A percentile compares a stretch with the other conserved stretches of the same genome.
phyloP scores from a whole-genome alignment of 2,797 vertebrate species.

The Malacoctenus gilli region DNA sequence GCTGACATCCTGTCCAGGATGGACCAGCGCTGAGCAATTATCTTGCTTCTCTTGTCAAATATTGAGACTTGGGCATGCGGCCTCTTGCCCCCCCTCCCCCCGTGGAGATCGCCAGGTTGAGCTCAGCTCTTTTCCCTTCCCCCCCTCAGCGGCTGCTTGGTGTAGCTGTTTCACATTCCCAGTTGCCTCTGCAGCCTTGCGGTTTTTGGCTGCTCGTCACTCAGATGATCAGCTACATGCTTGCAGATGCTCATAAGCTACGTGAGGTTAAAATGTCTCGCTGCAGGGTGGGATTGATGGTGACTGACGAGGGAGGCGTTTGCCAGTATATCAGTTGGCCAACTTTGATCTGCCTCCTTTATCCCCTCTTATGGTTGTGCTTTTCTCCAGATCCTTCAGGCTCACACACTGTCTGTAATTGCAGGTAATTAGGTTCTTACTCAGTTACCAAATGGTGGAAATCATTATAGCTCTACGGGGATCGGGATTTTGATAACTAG shows the following conservation, averaged over 20 bases:
- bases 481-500: constrained; percentile 43
- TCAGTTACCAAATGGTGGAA: constrained; percentile 51
- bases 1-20: constrained; percentile 70
- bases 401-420: constrained; percentile 33
- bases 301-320: too few species aligned
- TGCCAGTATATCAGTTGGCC: constrained; percentile 31
- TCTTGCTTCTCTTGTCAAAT: constrained; percentile 68
- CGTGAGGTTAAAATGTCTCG: constrained; percentile 25
- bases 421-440: constrained; percentile 54
- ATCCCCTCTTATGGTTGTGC: constrained; percentile 32
- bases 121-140: constrained; percentile 27
- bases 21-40: constrained; percentile 66
- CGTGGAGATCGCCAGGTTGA: constrained; percentile 60
- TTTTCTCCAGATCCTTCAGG: constrained; percentile 32
- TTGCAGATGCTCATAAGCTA: constrained; percentile 43
- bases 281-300: constrained; percentile 42
- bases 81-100: constrained; percentile 52
- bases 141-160: constrained; percentile 20
- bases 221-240: constrained; percentile 48
- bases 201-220: constrained; percentile 51
- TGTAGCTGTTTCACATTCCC: constrained; percentile 62
- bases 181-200: constrained; percentile 49
- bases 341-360: constrained; percentile 49
- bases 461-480: constrained; percentile 44
- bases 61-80: constrained; percentile 56